Evolutionary conservation across 1,140 invertebrate species (phyloP).

Genomic region (Meloidogyne floridensis): DNA sequence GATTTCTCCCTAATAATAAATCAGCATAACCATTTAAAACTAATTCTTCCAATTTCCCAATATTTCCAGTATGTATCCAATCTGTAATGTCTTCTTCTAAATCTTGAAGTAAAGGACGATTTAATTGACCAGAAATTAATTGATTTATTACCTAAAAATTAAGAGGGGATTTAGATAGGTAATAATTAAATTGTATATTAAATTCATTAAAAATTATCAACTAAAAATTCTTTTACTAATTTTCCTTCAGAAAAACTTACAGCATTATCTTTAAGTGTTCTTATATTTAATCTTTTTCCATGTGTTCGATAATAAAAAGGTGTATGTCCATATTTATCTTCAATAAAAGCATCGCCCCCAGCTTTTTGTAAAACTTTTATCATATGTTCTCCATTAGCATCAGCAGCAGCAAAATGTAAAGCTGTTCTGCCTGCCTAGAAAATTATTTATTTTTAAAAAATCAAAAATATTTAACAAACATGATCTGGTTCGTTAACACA

Average conservation of each 20-base stretch:
- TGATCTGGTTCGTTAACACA: slow-evolving; percentile 77
- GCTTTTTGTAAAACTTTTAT: slow-evolving; percentile 65
- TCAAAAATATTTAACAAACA: slow-evolving; percentile 69
- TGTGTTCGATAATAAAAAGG: slow-evolving; percentile 65
- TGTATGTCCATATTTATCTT: slow-evolving; percentile 57
- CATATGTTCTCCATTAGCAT: slow-evolving; percentile 65
- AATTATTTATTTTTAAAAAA: slow-evolving; percentile 15
- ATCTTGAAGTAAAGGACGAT: slow-evolving; percentile 62
- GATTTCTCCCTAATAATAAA: slow-evolving; percentile 75
- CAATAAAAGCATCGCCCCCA: slow-evolving; percentile 65
- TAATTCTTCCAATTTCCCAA: slow-evolving; percentile 84
- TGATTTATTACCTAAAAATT: slow-evolving; percentile 54
- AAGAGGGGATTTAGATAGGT: too few relatives aligned
- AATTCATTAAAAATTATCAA: too few relatives aligned
- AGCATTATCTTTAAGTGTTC: slow-evolving; percentile 64
- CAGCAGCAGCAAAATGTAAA: slow-evolving; percentile 63
- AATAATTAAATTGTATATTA: neutral
- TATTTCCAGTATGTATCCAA: slow-evolving; percentile 77
- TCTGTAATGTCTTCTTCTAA: slow-evolving; percentile 71
- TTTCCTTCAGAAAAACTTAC: slow-evolving; percentile 26
- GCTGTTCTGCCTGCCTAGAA: slow-evolving; percentile 59
- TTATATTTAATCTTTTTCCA: slow-evolving; percentile 63
- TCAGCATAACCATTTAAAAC: slow-evolving; percentile 83
- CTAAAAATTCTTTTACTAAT: too few relatives aligned
- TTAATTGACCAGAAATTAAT: slow-evolving; percentile 62